Conservation (phyloP, 2,113 vertebrate species). For the Corynorhinus townsendii region DNA sequence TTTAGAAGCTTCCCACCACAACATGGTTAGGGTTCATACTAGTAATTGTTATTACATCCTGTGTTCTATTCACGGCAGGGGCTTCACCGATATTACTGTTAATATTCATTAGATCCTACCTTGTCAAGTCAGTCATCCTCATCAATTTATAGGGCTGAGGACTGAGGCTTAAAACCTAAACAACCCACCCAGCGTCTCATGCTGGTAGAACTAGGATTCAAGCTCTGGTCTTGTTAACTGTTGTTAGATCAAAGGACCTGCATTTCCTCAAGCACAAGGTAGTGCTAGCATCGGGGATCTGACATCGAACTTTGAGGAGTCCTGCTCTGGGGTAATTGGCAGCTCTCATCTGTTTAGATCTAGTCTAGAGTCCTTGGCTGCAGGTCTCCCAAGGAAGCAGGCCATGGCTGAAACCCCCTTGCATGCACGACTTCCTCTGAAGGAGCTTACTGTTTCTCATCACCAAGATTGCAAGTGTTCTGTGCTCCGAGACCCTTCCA, state of each 20-base stretch:
- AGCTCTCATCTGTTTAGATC: not conserved
- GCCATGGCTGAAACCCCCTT: not conserved
- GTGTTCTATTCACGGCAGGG: not conserved
- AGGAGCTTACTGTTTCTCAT: not conserved
- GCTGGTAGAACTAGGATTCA: not conserved
- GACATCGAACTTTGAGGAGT: not conserved
- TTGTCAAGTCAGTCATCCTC: not conserved
- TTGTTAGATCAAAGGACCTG: not conserved
- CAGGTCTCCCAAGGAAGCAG: not conserved
- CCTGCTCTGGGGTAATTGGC: not conserved
- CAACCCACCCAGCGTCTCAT: accelerated
- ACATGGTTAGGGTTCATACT: not conserved
- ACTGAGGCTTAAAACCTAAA: not conserved
- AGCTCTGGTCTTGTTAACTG: not conserved
- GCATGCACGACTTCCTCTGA: not conserved
- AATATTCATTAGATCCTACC: not conserved
- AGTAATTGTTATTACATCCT: not conserved
- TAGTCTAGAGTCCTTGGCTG: not conserved
- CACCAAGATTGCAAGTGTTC: not conserved
- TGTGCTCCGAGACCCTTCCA: not conserved
- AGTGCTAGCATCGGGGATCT: not conserved
- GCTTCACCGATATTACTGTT: not conserved
- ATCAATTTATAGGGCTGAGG: not conserved
- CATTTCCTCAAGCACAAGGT: not conserved
- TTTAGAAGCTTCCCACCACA: not conserved